phyloP scores from a whole-genome alignment of 2,113 vertebrate species.

The Mormyrus lacerda region DNA sequence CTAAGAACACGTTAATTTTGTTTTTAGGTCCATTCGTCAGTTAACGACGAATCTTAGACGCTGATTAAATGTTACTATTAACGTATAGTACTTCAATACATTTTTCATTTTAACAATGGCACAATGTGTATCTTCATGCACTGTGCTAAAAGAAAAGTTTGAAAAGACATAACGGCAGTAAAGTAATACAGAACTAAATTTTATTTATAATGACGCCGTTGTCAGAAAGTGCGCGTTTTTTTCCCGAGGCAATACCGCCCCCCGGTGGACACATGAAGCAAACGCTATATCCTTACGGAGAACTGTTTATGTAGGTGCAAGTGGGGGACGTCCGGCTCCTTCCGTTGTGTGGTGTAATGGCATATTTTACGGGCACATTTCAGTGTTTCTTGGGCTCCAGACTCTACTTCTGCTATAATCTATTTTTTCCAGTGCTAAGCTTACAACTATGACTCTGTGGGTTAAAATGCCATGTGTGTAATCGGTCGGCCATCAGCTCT shows the following conservation, averaged over 20 bases:
- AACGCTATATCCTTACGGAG: neutral
- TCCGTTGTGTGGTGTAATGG: neutral
- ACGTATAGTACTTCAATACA: neutral
- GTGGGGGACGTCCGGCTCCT: neutral
- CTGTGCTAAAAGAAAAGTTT: neutral
- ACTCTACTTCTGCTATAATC: neutral
- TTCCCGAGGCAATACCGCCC: neutral
- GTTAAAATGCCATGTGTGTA: neutral
- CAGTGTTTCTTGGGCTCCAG: neutral
- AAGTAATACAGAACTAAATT: neutral
- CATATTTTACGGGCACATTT: neutral
- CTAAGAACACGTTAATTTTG: constrained; percentile 48
- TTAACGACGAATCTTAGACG: neutral
- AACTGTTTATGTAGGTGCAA: neutral
- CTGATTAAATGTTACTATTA: neutral
- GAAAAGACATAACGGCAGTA: neutral
- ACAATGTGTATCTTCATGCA: neutral
- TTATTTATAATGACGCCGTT: neutral
- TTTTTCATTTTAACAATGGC: neutral
- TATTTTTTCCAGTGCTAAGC: neutral
- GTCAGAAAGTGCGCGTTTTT: neutral
- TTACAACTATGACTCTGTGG: neutral
- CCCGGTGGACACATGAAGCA: neutral
- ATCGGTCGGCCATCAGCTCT: neutral
- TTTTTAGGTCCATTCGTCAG: constrained; percentile 73